Base-by-base conservation (phyloP, 2,797 vertebrate species). In the Spinibarbus caldwelli region DNA sequence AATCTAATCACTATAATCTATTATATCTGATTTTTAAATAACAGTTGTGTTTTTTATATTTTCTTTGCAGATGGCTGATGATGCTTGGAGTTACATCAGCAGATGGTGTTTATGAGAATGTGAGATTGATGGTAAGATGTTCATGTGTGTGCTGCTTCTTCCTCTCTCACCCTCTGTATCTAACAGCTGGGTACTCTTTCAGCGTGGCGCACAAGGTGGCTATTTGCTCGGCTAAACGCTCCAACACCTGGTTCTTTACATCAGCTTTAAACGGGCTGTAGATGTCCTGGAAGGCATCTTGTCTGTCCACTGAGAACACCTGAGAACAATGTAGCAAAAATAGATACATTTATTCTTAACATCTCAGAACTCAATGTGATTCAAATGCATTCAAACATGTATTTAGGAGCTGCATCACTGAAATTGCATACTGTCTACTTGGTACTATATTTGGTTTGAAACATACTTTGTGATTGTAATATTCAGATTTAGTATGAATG, bases 191-290 rank as follows among this genome's bases (percentile, higher is more conserved):
- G 89, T 99, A 99, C 90, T 99, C 98, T 93, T 99, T 99, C 89
- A 99, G 95, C 0, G 98, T 99, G 91, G 95, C 95, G 12, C 98
- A 99, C 17, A 99, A 93, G 0, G 98, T 99, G 54, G 97, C 97
- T 0, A 99, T 96, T 95, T 99, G 98, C 89, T 99, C 98, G 0
- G 98, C 98, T 88, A 99, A 96, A 6, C 97, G 96, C 91, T 99
- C 98, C 94, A 99, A 88, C 90, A 98, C 97, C 0, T 97, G 97
- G 82, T 96, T 97, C 93, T 98, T 99, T 94, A 98, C 96, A 82
- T 99, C 97, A 2, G 96, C 95, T 94, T 99, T 99, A 91, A 97
- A 98, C 0, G 98, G 98, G 88, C 98, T 99, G 93, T 99, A 99
- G 91, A 99, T 98, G 93, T 97, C 98, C 90, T 99, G 98, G 93